Evolutionary conservation across 2,888 invertebrate species (phyloP).

Genomic region (Drosophila quinaria): DNA sequence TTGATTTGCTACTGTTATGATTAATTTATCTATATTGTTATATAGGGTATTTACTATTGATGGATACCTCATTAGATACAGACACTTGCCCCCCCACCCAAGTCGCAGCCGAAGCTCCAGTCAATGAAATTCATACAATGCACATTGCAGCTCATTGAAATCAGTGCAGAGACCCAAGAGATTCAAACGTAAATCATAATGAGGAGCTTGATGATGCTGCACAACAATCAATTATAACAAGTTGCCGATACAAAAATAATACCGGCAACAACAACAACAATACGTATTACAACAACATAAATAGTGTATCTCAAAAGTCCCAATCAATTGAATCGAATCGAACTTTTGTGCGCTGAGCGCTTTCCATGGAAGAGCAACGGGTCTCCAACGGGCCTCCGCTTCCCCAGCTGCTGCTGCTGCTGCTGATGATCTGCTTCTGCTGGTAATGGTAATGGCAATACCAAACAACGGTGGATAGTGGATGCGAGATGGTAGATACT

Average conservation of each 20-base stretch:
- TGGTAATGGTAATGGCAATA: conserved; percentile 42
- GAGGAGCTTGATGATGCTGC: conserved; percentile 66
- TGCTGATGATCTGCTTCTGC: conserved; percentile 24
- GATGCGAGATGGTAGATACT: conserved; percentile 67
- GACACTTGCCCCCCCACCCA: conserved; percentile 22
- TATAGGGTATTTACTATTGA: conserved; percentile 22
- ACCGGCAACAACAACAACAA: conserved; percentile 17
- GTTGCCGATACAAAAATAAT: conserved; percentile 51
- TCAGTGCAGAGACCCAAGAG: conserved; percentile 28
- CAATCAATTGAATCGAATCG: conserved; percentile 68
- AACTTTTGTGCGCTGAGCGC: conserved; percentile 53
- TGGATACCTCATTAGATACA: conserved; percentile 38
- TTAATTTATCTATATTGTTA: conserved; percentile 6
- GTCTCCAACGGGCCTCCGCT: conserved; percentile 21
- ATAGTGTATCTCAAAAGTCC: conserved; percentile 46
- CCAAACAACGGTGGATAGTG: conserved; percentile 23
- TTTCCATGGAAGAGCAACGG: conserved; percentile 58
- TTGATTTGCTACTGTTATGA: conserved; percentile 7
- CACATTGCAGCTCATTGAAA: conserved; percentile 50
- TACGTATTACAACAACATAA: conserved; percentile 27
- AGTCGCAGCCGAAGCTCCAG: conserved; percentile 27
- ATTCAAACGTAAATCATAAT: conserved; percentile 36
- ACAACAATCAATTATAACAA: conserved; percentile 80
- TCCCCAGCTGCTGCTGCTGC: conserved; percentile 7
- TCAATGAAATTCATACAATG: conserved; percentile 38